Percentiles rank a stretch among this genome's conserved stretches.
Conservation (phyloP, 2,888 invertebrate species). For the Amiota communis region DNA sequence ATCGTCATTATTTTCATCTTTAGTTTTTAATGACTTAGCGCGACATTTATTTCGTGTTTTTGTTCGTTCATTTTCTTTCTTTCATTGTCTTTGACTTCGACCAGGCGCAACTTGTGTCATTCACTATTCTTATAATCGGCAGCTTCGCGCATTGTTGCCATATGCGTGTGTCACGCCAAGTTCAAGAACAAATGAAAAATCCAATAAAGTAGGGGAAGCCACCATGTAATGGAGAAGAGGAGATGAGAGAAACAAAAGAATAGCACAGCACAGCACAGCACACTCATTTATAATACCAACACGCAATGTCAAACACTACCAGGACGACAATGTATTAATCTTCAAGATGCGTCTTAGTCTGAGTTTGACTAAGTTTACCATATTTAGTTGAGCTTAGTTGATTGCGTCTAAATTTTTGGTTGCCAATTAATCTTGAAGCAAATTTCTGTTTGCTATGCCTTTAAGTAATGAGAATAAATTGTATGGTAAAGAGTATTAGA, state of each 20-base stretch:
- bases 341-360: conserved; percentile 28
- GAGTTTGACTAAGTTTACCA: too few relatives aligned
- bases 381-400: too few relatives aligned
- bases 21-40: conserved; percentile 15
- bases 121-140: conserved; percentile 18
- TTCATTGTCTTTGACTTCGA: not conserved
- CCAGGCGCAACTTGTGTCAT: conserved; percentile 7
- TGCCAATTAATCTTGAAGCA: conserved; percentile 8
- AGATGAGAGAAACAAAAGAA: too few relatives aligned
- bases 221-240: too few relatives aligned
- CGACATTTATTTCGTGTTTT: not conserved
- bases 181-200: conserved; percentile 17
- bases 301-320: conserved; percentile 41
- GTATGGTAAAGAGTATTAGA: too few relatives aligned
- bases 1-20: not conserved
- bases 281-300: conserved; percentile 38
- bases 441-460: not conserved
- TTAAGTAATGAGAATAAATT: too few relatives aligned
- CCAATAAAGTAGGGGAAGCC: not conserved
- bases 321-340: conserved; percentile 51
- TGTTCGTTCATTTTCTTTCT: not conserved
- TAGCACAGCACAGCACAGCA: too few relatives aligned
- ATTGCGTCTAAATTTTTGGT: too few relatives aligned
- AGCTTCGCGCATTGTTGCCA: not conserved
- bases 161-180: conserved; percentile 18